These are phyloP conservation scores for Sylvia borin DNA, from an alignment of 2,797 vertebrate genomes.

Conservation along the genomic window DNA sequence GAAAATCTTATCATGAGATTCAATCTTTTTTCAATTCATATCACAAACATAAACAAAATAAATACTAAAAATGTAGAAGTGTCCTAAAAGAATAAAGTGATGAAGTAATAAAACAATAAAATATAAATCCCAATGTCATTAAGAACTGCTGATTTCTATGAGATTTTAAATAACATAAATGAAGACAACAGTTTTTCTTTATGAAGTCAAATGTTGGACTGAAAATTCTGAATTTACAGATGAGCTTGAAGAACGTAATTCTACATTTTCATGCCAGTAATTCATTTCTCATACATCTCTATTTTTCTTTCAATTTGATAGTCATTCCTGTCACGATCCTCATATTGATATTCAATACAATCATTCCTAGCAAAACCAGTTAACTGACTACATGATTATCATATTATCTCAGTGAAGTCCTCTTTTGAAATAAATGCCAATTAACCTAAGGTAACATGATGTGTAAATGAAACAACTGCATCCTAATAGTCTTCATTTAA, in stretches of 20 bases:
- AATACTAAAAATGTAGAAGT: neutral
- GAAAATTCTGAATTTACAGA: neutral
- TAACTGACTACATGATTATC: neutral
- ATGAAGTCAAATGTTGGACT: neutral
- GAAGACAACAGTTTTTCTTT: neutral
- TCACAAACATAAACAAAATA: neutral
- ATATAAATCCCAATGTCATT: neutral
- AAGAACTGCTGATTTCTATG: neutral
- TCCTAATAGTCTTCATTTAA: neutral
- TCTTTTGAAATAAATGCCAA: constrained; percentile 14
- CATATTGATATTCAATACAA: neutral
- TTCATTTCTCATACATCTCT: neutral
- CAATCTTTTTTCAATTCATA: neutral
- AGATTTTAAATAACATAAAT: neutral
- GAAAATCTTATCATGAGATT: neutral
- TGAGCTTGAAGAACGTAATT: neutral
- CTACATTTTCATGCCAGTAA: neutral
- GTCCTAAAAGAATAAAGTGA: neutral
- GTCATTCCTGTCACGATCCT: neutral
- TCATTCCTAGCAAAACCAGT: neutral
- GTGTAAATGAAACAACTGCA: neutral
- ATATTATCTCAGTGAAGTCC: neutral
- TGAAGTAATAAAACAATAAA: neutral
- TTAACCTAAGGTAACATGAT: constrained; percentile 1
- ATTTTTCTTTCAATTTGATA: neutral